phyloP scores from a whole-genome alignment of 2,888 invertebrate genomes.

The Acheta domesticus region DNA sequence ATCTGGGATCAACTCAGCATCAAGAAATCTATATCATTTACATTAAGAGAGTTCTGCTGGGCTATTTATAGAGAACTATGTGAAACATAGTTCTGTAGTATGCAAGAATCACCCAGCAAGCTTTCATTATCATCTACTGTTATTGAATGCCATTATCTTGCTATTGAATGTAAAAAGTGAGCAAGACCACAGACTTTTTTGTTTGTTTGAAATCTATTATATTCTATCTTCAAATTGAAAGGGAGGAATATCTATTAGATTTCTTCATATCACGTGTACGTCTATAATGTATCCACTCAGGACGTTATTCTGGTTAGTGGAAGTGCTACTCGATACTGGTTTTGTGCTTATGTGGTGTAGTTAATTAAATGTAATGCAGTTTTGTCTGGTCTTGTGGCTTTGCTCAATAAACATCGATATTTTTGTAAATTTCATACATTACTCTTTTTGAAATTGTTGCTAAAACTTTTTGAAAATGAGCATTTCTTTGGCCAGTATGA shows the following conservation, averaged over 20 bases:
- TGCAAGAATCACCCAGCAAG: background rate
- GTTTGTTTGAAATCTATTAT: background rate
- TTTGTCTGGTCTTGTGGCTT: slow-evolving; percentile 11
- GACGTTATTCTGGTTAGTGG: background rate
- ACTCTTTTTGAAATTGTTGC: background rate
- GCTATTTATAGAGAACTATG: background rate
- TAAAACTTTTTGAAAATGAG: background rate
- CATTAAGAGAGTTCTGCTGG: background rate
- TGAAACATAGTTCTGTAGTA: background rate
- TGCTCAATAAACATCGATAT: slow-evolving; percentile 10
- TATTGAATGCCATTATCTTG: background rate
- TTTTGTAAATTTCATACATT: background rate
- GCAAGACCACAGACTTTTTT: background rate
- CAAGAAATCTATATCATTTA: background rate
- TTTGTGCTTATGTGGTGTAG: background rate
- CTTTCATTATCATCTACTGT: too few relatives aligned
- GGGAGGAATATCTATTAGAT: background rate
- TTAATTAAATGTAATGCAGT: background rate
- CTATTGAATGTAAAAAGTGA: background rate
- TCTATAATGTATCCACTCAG: background rate
- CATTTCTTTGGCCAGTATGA: slow-evolving; percentile 1
- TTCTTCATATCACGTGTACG: background rate
- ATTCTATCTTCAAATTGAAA: background rate
- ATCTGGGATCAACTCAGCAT: background rate
- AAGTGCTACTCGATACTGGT: background rate